Base-by-base conservation (phyloP, 2,888 invertebrate species). In the Belgica antarctica region DNA sequence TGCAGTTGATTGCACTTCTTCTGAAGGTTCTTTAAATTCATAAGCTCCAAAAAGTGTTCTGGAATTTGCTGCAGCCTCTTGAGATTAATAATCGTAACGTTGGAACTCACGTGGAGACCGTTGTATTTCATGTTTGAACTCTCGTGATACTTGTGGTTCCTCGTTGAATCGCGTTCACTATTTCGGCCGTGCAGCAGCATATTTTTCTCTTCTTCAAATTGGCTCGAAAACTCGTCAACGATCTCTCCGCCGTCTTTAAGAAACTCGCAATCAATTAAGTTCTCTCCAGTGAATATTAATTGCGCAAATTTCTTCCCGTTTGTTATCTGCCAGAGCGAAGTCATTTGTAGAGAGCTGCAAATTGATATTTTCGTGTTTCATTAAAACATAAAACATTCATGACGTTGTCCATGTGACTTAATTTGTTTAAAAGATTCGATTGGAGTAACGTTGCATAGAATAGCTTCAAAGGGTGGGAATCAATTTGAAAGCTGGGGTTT, bases 261-360 rank as follows among this genome's bases (percentile, higher is more conserved):
- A 75, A 82, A 82, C 76, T 85, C 85, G 76, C 86, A 86, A 76
- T 85, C 84, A 72, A 80, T 76, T 25, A 85, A 76, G 70, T 77
- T 76, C 70, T 80, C 77, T 19, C 78, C 78, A 72, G 82, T 80
- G 77, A 83, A 84, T 72, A 85, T 84, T 71, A 85, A 76, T 75
- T 85, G 85, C 72, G 85, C 81, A 73, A 85, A 80, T 72, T 81
- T 81, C 28, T 77, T 76, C n/a, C 84, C 83, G 74, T 84, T 82
- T n/a, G 83, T 81, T 41, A 85, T 75, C 76, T 85, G 84, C 46
- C 83, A 80, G 61, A 85, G 61, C 3, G 61, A 41, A 7, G 70
- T 61, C 57, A 70, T 19, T 34, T 59, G 34, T 15, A 61, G 41
- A 12, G 61, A 70, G 28, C 70, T 70, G 61, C 24, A 31, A 57